Evolutionary conservation across 2,888 invertebrate genomes (phyloP).

Genomic region (Rhyacophila evoluta): DNA sequence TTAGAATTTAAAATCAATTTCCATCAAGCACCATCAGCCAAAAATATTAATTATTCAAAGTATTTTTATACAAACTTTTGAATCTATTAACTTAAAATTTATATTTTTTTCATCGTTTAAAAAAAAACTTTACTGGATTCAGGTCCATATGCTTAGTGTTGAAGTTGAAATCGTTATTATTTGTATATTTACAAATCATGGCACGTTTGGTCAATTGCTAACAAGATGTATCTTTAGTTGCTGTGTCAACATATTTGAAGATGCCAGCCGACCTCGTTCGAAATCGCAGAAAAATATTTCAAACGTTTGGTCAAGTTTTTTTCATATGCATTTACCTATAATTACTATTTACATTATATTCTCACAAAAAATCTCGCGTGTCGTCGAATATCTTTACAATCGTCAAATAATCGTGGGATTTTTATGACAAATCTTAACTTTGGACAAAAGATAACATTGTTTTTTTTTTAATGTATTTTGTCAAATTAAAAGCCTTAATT

Average conservation of each 20-base stretch:
- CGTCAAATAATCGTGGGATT: conserved; percentile 45
- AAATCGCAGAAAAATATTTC: conserved; percentile 37
- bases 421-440: conserved; percentile 28
- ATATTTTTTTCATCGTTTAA: too few species aligned
- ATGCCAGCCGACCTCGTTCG: conserved; percentile 34
- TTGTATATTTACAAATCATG: too few species aligned
- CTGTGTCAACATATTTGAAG: conserved; percentile 32
- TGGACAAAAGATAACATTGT: neutral
- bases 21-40: too few species aligned
- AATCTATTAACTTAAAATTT: too few species aligned
- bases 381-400: conserved; percentile 39
- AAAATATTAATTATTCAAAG: too few species aligned
- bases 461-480: neutral
- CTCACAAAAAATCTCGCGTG: conserved; percentile 33
- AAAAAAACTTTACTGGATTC: too few species aligned
- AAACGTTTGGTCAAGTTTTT: conserved; percentile 41
- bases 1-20: too few species aligned
- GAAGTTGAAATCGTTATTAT: too few species aligned
- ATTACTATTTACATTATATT: conserved; percentile 39
- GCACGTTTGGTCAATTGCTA: neutral
- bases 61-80: neutral
- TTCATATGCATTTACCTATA: conserved; percentile 29
- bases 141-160: too few species aligned
- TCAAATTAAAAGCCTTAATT: conserved; percentile 8
- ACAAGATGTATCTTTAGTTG: conserved; percentile 11